A percentile compares a stretch with the other conserved stretches of the same genome.
phyloP scores from a whole-genome alignment of 2,113 vertebrate genomes.

The Eublepharis macularius region DNA sequence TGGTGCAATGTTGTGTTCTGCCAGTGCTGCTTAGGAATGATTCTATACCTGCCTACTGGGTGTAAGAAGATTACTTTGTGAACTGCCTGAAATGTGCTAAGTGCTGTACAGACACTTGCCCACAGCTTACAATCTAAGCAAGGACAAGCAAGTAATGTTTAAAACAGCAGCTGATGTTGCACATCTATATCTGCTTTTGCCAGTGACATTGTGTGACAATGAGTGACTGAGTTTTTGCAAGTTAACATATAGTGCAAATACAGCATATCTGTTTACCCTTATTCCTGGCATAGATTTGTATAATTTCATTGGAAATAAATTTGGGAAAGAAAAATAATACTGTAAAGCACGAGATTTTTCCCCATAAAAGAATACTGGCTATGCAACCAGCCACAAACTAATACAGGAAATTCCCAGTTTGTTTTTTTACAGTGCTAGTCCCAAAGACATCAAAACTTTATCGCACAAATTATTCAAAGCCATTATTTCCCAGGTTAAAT shows the following conservation, averaged over 20 bases:
- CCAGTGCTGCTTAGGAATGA: too few species aligned
- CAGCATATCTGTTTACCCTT: conserved; percentile 1
- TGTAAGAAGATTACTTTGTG: too few species aligned
- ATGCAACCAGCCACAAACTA: neutral
- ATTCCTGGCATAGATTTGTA: neutral
- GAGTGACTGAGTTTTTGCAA: neutral
- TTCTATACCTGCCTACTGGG: too few species aligned
- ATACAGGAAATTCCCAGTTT: neutral
- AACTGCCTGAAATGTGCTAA: too few species aligned
- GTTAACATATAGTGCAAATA: conserved; percentile 25
- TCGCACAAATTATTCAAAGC: neutral
- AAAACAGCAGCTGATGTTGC: too few species aligned
- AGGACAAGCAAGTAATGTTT: too few species aligned
- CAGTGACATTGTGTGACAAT: too few species aligned
- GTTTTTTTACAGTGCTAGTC: neutral
- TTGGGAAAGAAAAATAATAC: neutral
- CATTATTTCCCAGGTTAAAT: conserved; percentile 28
- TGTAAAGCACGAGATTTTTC: neutral
- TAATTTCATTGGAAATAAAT: conserved; percentile 13
- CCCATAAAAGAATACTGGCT: fast-evolving
- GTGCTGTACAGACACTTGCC: too few species aligned
- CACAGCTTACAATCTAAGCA: too few species aligned
- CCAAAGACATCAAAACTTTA: neutral
- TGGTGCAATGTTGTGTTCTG: too few species aligned
- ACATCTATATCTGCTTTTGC: too few species aligned